Percentiles rank a stretch among this genome's conserved stretches.
These are phyloP conservation scores for Crax fasciolata DNA, from an alignment of 2,797 vertebrate genomes.

Conservation along the genomic window DNA sequence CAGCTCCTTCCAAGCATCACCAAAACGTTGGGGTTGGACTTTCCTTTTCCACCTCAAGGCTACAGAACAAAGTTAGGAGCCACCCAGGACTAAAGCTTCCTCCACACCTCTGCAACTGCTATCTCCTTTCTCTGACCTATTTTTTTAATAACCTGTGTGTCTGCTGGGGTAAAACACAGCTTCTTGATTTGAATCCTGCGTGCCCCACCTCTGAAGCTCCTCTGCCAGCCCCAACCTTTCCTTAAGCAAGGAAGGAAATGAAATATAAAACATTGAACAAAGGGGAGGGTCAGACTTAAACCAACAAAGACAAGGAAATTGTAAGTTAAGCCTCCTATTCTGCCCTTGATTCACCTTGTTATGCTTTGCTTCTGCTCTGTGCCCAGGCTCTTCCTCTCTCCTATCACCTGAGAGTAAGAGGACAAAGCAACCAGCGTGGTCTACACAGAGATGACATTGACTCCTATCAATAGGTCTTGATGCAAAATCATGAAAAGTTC, in stretches of 20 bases:
- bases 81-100: neutral
- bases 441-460: neutral
- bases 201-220: neutral
- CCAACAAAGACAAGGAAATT: slow-evolving; percentile 71
- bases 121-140: neutral
- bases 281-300: slow-evolving; percentile 31
- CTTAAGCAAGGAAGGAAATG: slow-evolving; percentile 62
- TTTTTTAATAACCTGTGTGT: neutral
- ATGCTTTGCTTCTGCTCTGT: neutral
- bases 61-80: neutral
- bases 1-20: neutral
- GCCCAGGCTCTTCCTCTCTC: neutral
- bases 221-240: neutral
- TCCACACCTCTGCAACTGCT: neutral
- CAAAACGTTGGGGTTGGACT: neutral
- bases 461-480: neutral
- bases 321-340: slow-evolving; percentile 59
- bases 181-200: neutral
- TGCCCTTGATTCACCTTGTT: slow-evolving; percentile 69
- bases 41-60: neutral
- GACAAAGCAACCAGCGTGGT: neutral
- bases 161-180: neutral
- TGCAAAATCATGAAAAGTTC: neutral
- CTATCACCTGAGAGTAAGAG: neutral
- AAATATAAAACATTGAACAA: slow-evolving; percentile 59